phyloP scores from a whole-genome alignment of 2,888 invertebrate species.

The Leptarthrus brevirostris region DNA sequence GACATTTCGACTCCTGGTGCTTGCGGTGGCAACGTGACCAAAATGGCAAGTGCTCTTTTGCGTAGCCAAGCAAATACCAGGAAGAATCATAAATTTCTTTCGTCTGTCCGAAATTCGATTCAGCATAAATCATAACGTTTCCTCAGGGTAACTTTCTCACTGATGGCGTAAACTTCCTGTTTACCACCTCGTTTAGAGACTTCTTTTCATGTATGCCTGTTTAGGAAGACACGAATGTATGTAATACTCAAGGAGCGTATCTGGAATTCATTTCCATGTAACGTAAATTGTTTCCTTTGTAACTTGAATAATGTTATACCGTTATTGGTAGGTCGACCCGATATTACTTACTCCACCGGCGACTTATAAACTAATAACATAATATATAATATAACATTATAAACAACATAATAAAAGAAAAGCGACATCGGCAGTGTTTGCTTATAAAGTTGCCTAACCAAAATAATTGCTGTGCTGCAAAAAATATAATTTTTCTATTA shows the following conservation, averaged over 20 bases:
- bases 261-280: neutral
- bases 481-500: too few species aligned
- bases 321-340: too few species aligned
- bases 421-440: too few species aligned
- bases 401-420: too few species aligned
- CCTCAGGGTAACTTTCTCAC: slow-evolving; percentile 2
- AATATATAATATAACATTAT: too few species aligned
- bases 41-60: slow-evolving; percentile 1
- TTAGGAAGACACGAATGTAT: neutral
- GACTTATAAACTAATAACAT: too few species aligned
- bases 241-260: neutral
- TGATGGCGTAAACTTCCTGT: slow-evolving; percentile 15
- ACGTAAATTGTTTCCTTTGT: neutral
- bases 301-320: too few species aligned
- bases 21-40: slow-evolving; percentile 37
- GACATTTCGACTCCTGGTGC: slow-evolving; percentile 7
- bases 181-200: neutral
- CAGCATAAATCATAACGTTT: slow-evolving; percentile 43
- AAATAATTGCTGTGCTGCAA: too few species aligned
- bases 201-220: neutral
- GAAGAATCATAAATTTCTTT: slow-evolving; percentile 36
- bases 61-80: slow-evolving; percentile 24
- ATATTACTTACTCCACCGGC: too few species aligned
- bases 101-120: slow-evolving; percentile 43
- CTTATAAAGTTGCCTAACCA: too few species aligned